phyloP scores from a whole-genome alignment of 2,888 invertebrate genomes.

The Aethes cnicana region DNA sequence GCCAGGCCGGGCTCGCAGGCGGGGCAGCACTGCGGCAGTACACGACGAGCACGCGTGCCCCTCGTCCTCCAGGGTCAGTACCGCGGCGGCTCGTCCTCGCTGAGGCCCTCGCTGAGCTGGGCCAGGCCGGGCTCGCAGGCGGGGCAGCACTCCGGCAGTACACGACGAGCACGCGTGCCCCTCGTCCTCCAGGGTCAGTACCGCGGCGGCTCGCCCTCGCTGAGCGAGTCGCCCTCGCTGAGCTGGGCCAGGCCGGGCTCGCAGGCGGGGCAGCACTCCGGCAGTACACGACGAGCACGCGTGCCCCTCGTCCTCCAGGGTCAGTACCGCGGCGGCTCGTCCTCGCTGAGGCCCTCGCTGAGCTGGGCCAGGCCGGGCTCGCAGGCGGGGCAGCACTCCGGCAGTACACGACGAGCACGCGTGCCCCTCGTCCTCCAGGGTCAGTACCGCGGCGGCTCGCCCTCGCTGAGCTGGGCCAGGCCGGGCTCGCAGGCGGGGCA shows the following conservation, averaged over 20 bases:
- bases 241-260: conserved; percentile 73
- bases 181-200: too few relatives aligned
- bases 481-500: conserved; percentile 84
- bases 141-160: conserved; percentile 83
- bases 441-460: conserved; percentile 56
- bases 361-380: conserved; percentile 73
- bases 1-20: conserved; percentile 81
- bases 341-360: conserved; percentile 70
- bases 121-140: conserved; percentile 81
- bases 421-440: too few relatives aligned
- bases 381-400: conserved; percentile 84
- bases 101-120: conserved; percentile 71
- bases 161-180: too few relatives aligned
- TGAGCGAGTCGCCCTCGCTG: conserved; percentile 72
- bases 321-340: conserved; percentile 52
- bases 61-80: too few relatives aligned
- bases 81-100: conserved; percentile 57
- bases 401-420: conserved; percentile 86
- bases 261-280: conserved; percentile 84
- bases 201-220: conserved; percentile 57
- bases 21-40: conserved; percentile 83
- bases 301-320: too few relatives aligned
- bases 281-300: conserved; percentile 86
- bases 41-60: too few relatives aligned
- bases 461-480: conserved; percentile 70